Base-by-base conservation (phyloP, 2,113 vertebrate species). In the Oenanthe melanoleuca region DNA sequence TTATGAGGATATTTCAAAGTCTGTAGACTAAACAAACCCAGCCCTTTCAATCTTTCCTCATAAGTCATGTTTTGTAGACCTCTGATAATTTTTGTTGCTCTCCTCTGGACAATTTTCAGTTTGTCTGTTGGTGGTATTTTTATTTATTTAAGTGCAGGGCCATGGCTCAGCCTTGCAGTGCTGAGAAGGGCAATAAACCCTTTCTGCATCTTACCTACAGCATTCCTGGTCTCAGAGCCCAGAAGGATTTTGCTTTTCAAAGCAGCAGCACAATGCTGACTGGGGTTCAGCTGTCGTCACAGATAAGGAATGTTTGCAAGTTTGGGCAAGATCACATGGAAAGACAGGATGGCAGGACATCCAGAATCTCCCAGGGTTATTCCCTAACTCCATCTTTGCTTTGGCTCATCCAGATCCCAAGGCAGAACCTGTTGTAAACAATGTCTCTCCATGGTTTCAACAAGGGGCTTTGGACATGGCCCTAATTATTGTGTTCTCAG, bases 21-120 rank as follows among this genome's bases (percentile, higher is more conserved):
- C 57, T 81, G 64, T 78, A 96, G 92, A 97, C 95, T 96, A 97
- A 97, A 97, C 94, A 96, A 95, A 57, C 69, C 40, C 88, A 94
- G 47, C 69, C 52, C 75, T 92, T 93, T 89, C 95, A 80, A 37
- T 86, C 78, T 89, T 89, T 71, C 77, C 77, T 89, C 69, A 9
- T 86, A 94, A 91, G 56, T 92, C 69, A 84, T 83, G 80, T 88
- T 93, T 92, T 86, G 65, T 81, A 92, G 91, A 84, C 60, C 65
- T 93, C 91, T 84, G 72, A 92, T 84, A 19, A 33, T 89, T 91
- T 95, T 74, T 91, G 72, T 53, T 94, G 56, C 40, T 84, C 61
- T 93, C 64, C 23, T 78, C 80, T 89, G 91, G 91, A 88, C 40
- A 60, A 44, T 57, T 89, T 93, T 92, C 92, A 95, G 71, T 88